Evolutionary conservation across 2,113 vertebrate genomes (phyloP).

Genomic region (Stigmatopora nigra): DNA sequence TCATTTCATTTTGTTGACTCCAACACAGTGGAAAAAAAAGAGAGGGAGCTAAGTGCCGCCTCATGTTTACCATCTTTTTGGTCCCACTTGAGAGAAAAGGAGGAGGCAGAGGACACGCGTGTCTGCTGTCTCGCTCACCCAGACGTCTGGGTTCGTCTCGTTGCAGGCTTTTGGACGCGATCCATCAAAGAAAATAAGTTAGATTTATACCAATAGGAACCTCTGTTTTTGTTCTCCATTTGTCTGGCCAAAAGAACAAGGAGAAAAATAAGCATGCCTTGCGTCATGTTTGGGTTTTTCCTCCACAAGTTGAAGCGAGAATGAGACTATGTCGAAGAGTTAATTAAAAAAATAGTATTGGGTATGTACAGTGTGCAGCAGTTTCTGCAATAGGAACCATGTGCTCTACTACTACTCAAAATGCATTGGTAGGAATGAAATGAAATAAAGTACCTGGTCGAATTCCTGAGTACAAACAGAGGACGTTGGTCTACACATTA

Average conservation of each 20-base stretch:
- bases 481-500: too few relatives aligned
- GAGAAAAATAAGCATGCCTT: conserved; percentile 14
- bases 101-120: conserved; percentile 38
- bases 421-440: too few relatives aligned
- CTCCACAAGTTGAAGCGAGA: not conserved
- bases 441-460: too few relatives aligned
- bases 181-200: conserved; percentile 32
- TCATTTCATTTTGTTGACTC: not conserved
- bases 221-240: conserved; percentile 15
- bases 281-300: conserved; percentile 6
- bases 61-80: conserved; percentile 33
- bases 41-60: conserved; percentile 1
- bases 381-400: not conserved
- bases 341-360: not conserved
- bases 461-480: too few relatives aligned
- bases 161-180: conserved; percentile 50
- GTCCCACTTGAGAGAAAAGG: conserved; percentile 31
- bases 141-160: conserved; percentile 54
- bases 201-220: conserved; percentile 21
- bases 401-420: not conserved
- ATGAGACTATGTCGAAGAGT: not conserved
- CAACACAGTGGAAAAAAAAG: not conserved
- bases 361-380: too few relatives aligned
- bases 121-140: conserved; percentile 41
- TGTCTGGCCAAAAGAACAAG: conserved; percentile 6